phyloP scores from a whole-genome alignment of 1,140 invertebrate species.

The Drosophila punjabiensis region DNA sequence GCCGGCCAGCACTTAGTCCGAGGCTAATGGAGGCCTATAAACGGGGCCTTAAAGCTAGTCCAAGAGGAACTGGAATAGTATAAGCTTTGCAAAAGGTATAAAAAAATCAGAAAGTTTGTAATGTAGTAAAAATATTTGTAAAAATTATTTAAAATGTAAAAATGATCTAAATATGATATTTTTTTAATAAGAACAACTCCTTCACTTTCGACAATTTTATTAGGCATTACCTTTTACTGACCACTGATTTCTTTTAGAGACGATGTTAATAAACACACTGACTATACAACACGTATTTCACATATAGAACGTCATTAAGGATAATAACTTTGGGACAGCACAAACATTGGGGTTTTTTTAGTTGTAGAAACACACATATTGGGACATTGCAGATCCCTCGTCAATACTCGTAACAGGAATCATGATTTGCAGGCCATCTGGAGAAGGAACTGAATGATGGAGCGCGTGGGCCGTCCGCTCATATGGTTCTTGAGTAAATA shows the following conservation, averaged over 20 bases:
- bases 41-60: slow-evolving; percentile 2
- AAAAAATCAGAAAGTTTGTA: neutral
- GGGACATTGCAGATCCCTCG: slow-evolving; percentile 3
- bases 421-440: slow-evolving; percentile 85
- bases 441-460: slow-evolving; percentile 87
- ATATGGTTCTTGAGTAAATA: slow-evolving; percentile 87
- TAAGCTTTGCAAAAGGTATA: neutral
- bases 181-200: too few species aligned
- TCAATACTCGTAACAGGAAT: neutral
- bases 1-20: slow-evolving; percentile 37
- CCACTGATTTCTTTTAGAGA: neutral
- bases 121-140: neutral
- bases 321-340: slow-evolving; percentile 17
- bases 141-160: too few species aligned
- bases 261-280: neutral
- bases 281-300: neutral
- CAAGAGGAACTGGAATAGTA: neutral
- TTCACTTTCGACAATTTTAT: slow-evolving; percentile 6
- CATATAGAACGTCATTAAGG: slow-evolving; percentile 15
- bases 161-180: too few species aligned
- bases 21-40: slow-evolving; percentile 32
- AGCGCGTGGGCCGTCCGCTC: slow-evolving; percentile 88
- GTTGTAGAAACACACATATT: neutral
- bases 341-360: neutral
- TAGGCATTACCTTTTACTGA: neutral